phyloP scores from a whole-genome alignment of 2,797 vertebrate species.

The Hippopotamyrus pictus region DNA sequence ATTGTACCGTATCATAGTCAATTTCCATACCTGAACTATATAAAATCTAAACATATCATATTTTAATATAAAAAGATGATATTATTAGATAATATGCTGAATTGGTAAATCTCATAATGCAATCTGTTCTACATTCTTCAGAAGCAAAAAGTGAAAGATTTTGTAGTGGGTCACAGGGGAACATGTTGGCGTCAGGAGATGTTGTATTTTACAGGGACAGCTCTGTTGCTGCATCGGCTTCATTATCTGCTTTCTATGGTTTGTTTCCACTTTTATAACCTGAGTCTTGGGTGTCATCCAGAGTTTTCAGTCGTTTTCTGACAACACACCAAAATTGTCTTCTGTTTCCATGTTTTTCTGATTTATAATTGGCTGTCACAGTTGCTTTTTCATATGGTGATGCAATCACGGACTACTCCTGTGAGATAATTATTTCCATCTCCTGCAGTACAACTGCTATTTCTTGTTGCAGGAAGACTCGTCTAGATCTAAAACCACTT shows the following conservation, averaged over 20 bases:
- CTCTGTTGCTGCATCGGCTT: neutral
- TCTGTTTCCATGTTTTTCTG: neutral
- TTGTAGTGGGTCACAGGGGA: neutral
- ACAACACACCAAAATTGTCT: neutral
- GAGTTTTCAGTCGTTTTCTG: neutral
- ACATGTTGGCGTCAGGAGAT: neutral
- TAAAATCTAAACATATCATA: neutral
- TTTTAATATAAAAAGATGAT: neutral
- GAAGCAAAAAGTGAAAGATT: neutral
- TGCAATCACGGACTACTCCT: conserved; percentile 5
- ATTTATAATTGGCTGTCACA: neutral
- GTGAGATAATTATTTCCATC: conserved; percentile 7
- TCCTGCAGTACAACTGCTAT: neutral
- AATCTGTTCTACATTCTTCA: neutral
- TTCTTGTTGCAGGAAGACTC: neutral
- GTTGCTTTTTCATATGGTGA: conserved; percentile 8
- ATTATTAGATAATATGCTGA: neutral
- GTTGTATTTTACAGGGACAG: neutral
- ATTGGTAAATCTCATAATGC: neutral
- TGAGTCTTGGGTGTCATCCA: neutral
- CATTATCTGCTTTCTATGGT: neutral
- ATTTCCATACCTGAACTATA: neutral
- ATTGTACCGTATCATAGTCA: neutral
- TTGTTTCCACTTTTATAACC: neutral
- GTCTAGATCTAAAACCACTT: neutral